Evolutionary conservation across 2,888 invertebrate species (phyloP), one percentile per base, ranked within the genome.

Genomic region (Matsumyia berberina): DNA sequence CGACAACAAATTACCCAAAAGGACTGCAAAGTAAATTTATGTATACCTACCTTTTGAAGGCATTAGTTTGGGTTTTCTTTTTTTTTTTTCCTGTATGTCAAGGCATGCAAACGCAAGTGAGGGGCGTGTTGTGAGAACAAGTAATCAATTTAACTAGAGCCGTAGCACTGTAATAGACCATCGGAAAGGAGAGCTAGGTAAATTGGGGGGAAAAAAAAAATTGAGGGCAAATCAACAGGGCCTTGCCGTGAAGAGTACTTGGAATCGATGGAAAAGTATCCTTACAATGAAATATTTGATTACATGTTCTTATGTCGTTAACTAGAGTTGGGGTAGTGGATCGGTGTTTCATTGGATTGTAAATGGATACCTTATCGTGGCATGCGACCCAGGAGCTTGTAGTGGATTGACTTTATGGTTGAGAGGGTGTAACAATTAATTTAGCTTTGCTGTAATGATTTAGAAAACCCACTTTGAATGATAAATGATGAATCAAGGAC

Each of bases 21-120:
- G 55, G 17, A 37, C 35, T 35, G 33, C 53, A 31, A 24, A 55
- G 33, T 33, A 33, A 33, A 55, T 55, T 55, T 55, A 55, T 55
- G 33, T 55, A 9, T 17, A 15, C 15, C 9, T 17, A 57, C 11
- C 35, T 19, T n/a, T 33, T 31, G 9, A 33, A 11, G 9, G 35
- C 6, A 35, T 17, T 37, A 37, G 37, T 37, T 37, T 3, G 57
- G 11, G 37, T 17, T 37, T 15, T 17, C 15, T 15, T 37, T 15
- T 17, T 33, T 15, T 29, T 9, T 33, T 15, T 33, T 55, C 31
- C 4, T 24, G 24, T 33, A 15, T 31, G 31, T 33, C 12, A 33
- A 51, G 4, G 29, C 9, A 11, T 29, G 1, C 12, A 15, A 42
- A 24, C 29, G 9, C 8, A 29, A 15, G 1, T 2, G 17, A 31